Conservation (phyloP, 2,113 vertebrate species). For the Nipponia nippon region DNA sequence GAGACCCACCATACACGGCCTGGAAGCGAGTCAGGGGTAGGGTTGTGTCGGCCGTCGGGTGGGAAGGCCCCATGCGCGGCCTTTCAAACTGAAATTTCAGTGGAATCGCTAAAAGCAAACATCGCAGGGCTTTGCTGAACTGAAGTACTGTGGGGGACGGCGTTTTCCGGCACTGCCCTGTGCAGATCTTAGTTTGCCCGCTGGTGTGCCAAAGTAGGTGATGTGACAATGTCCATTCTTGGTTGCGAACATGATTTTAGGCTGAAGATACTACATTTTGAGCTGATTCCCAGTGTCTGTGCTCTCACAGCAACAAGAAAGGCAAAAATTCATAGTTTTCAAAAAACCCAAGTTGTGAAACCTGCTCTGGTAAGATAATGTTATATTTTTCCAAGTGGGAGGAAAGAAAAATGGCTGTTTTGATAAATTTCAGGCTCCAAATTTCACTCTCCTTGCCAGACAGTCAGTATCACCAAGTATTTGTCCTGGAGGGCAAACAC, state of each 20-base stretch:
- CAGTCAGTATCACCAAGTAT: not conserved
- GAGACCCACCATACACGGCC: accelerated
- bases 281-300: not conserved
- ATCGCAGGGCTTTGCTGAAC: not conserved
- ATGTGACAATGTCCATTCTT: not conserved
- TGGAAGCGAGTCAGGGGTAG: not conserved
- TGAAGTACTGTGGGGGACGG: not conserved
- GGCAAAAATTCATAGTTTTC: not conserved
- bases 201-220: not conserved
- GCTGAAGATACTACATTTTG: not conserved
- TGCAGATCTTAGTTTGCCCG: accelerated
- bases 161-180: not conserved
- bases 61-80: accelerated
- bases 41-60: accelerated
- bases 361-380: not conserved
- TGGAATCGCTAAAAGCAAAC: not conserved
- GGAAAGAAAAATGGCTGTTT: not conserved
- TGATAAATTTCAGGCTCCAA: not conserved
- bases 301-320: not conserved
- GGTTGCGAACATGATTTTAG: not conserved
- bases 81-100: not conserved
- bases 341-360: not conserved
- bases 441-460: not conserved
- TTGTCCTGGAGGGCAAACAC: slow-evolving; percentile 1
- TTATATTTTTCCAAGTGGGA: not conserved